These are phyloP conservation scores for Drosophila athabasca DNA, from an alignment of 1,140 invertebrate species.

Conservation along the genomic window DNA sequence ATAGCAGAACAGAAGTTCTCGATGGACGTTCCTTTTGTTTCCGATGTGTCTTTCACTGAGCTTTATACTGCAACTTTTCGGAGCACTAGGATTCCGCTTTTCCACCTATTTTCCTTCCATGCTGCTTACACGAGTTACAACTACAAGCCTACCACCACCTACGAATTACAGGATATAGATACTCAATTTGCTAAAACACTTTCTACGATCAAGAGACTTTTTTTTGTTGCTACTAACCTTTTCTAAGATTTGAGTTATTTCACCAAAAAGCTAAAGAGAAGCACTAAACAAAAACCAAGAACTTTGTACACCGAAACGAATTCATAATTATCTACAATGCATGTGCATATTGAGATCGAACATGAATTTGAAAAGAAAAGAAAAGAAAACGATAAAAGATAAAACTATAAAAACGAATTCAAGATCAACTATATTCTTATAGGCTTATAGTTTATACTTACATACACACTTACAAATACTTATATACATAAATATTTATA, in stretches of 20 bases:
- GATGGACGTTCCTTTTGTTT: not conserved
- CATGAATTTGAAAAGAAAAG: conserved; percentile 35
- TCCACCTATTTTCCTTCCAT: conserved; percentile 45
- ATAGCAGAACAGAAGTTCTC: too few species aligned
- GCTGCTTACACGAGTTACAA: conserved; percentile 63
- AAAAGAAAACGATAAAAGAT: conserved; percentile 12
- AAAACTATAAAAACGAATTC: conserved; percentile 45
- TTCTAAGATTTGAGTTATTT: conserved; percentile 57
- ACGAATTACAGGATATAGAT: conserved; percentile 41
- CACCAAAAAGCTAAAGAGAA: conserved; percentile 45
- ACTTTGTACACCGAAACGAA: conserved; percentile 83
- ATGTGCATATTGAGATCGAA: conserved; percentile 70
- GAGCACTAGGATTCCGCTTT: conserved; percentile 29
- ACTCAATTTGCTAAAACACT: conserved; percentile 36
- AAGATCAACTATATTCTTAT: conserved; percentile 80
- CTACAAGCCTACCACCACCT: conserved; percentile 7
- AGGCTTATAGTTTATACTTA: conserved; percentile 81
- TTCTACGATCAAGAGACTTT: conserved; percentile 29
- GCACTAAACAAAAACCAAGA: conserved; percentile 80
- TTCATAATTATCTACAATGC: conserved; percentile 74
- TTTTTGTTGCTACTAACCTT: conserved; percentile 56
- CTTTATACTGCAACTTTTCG: conserved; percentile 51
- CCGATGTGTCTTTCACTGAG: conserved; percentile 53
- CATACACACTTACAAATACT: conserved; percentile 66
- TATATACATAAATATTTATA: conserved; percentile 53